Percentiles rank a stretch among this genome's conserved stretches.
Conservation (phyloP, 30 jellyfish, hydroid and myxozoan species). For the Turritopsis rubra region DNA sequence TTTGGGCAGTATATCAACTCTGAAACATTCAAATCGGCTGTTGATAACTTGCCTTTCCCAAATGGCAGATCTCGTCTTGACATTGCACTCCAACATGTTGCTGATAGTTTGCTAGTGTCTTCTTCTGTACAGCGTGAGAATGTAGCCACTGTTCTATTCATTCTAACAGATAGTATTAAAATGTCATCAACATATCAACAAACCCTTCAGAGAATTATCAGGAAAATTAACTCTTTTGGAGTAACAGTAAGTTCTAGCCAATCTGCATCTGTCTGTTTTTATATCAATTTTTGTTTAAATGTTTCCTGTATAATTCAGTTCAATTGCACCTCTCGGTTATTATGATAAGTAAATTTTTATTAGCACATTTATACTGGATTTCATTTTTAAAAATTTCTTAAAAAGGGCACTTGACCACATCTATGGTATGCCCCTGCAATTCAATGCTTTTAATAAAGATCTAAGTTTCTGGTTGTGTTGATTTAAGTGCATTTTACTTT, state of each 20-base stretch:
- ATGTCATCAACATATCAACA: slow-evolving; percentile 7
- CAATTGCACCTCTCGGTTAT: too few relatives aligned
- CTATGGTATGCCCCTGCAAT: too few relatives aligned
- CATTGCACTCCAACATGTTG: slow-evolving; percentile 48
- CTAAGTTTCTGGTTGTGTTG: not conserved
- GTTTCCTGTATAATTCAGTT: too few relatives aligned
- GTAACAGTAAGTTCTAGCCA: too few relatives aligned
- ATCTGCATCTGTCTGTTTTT: too few relatives aligned
- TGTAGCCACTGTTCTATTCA: slow-evolving; percentile 46
- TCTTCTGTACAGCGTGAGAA: slow-evolving; percentile 20
- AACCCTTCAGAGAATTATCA: slow-evolving; percentile 32
- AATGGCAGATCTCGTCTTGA: slow-evolving; percentile 65
- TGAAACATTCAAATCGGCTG: slow-evolving; percentile 29
- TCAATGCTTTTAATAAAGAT: not conserved
- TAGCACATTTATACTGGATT: too few relatives aligned
- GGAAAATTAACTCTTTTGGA: slow-evolving; percentile 48
- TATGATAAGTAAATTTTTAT: too few relatives aligned
- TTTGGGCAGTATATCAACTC: slow-evolving; percentile 35
- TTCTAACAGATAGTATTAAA: slow-evolving; percentile 70
- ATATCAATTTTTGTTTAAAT: not conserved
- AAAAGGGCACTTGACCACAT: too few relatives aligned
- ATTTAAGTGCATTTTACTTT: too few relatives aligned
- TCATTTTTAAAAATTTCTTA: too few relatives aligned
- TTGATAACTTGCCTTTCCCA: slow-evolving; percentile 58
- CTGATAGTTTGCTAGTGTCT: slow-evolving; percentile 40